Percentiles rank a stretch among this genome's conserved stretches.
Conservation (phyloP, 2,113 vertebrate species). For the Clinocottus analis region DNA sequence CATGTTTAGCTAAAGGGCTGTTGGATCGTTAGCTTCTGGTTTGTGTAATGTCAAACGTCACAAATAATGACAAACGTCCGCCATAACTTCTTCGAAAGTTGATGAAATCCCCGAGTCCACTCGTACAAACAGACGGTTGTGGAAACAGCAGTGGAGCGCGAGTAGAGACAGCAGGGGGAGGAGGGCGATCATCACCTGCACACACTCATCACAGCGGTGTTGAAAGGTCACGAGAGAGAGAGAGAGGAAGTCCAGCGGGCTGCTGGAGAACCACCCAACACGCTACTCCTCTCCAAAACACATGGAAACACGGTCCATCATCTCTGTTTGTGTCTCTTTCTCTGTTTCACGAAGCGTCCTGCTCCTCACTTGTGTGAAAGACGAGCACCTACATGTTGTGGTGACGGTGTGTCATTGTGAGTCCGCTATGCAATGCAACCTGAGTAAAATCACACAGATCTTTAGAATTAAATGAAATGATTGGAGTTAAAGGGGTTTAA, state of each 20-base stretch:
- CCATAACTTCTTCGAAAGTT: constrained; percentile 13
- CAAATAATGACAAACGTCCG: not conserved
- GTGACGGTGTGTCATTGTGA: not conserved
- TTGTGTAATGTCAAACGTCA: not conserved
- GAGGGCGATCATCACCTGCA: constrained; percentile 25
- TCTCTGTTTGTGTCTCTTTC: constrained; percentile 14
- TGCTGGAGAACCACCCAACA: constrained; percentile 32
- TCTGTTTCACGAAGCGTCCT: not conserved
- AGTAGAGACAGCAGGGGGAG: constrained; percentile 11
- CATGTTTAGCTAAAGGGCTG: not conserved
- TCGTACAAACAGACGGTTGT: constrained; percentile 16
- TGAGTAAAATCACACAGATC: not conserved
- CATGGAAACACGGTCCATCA: constrained; percentile 17
- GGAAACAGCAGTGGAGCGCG: constrained; percentile 19
- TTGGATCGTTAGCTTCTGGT: not conserved
- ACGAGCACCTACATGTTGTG: not conserved
- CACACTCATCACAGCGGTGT: constrained; percentile 22
- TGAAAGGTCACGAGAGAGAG: constrained; percentile 47
- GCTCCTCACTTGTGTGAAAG: constrained; percentile 25
- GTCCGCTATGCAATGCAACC: constrained; percentile 2
- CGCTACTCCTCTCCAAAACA: constrained; percentile 36
- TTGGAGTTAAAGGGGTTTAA: not conserved
- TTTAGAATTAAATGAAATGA: not conserved
- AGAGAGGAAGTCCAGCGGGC: constrained; percentile 23
- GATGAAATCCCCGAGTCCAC: constrained; percentile 35